Base-by-base conservation (phyloP, 2,113 vertebrate genomes). In the Hippocampus guttulatus region DNA sequence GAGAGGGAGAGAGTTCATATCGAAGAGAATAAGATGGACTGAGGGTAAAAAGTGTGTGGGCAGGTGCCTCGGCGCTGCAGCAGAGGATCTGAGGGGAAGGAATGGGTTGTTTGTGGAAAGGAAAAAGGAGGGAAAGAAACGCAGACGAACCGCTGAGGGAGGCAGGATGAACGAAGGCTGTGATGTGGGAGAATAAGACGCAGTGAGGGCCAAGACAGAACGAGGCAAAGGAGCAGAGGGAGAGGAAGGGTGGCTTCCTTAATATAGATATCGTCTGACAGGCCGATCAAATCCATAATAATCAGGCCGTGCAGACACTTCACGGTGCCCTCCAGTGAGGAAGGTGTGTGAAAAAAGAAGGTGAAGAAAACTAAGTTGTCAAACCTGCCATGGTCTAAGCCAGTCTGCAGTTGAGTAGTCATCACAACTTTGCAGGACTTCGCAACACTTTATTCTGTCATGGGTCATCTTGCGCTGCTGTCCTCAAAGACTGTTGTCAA, bases 1-100 rank as follows among this genome's bases (percentile, higher is more conserved):
- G n/a, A 63, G 71, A 79, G 74, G 74, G 82, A 84, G 75, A 70
- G 76, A 83, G 82, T 80, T 82, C 71, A 76, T 73, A 77, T 75
- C 81, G 75, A 70, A 78, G 70, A 74, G 77, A 75, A 40, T 47
- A 73, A 86, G 77, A 84, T 71, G 66, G 85, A 87, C 72, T 8
- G 73, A 70, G 69, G 68, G 69, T 47, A 78, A 74, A 64, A 81
- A 66, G 63, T 77, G 79, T 27, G 75, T 76, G 79, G 63, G 69
- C 69, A 78, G 82, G 81, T 82, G 27, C 58, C 66, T 77, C 5
- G 5, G 69, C 75, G 70, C 73, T 78, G 80, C 45, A 75, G 76
- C 64, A 63, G 54, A 73, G 70, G 67, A 86, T 78, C 69, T 77
- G 67, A 83, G 69, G 55, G 64, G 60, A 69, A 80, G 74, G 71